Evolutionary conservation across 2,797 vertebrate species (phyloP).

Genomic region (Vespertilio murinus): DNA sequence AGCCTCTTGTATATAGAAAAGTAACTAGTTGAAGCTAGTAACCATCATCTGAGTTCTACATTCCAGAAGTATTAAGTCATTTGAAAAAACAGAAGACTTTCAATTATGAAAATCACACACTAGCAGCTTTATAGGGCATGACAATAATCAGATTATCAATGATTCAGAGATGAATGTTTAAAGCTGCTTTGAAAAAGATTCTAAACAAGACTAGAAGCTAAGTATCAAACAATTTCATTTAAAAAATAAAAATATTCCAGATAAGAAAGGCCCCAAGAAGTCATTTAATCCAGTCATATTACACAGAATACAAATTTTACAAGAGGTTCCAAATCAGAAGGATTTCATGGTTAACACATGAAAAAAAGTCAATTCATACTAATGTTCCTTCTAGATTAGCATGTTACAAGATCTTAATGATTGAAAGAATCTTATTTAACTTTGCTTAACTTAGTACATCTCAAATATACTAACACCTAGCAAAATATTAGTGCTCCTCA

Average conservation of each 20-base stretch:
- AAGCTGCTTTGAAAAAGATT: conserved; percentile 11
- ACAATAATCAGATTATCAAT: conserved; percentile 26
- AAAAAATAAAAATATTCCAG: conserved; percentile 18
- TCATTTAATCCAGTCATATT: neutral
- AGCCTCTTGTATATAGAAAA: conserved; percentile 15
- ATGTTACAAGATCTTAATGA: neutral
- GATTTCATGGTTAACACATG: neutral
- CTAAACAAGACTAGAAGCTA: neutral
- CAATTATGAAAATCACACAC: conserved; percentile 39
- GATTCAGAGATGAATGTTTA: conserved; percentile 4
- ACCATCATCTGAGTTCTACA: conserved; percentile 19
- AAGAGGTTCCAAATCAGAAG: neutral
- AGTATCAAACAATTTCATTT: neutral
- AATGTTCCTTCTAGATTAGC: neutral
- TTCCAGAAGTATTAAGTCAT: conserved; percentile 57
- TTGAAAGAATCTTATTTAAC: neutral
- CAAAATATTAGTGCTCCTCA: neutral
- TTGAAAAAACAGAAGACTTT: conserved; percentile 32
- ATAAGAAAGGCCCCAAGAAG: neutral
- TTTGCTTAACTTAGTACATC: neutral
- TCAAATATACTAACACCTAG: neutral
- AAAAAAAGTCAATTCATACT: neutral
- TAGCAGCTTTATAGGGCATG: conserved; percentile 4
- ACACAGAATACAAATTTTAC: neutral
- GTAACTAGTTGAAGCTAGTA: conserved; percentile 52